A percentile compares a stretch with the other conserved stretches of the same genome.
phyloP scores from a whole-genome alignment of 2,113 vertebrate genomes.

The Corvus hawaiiensis region DNA sequence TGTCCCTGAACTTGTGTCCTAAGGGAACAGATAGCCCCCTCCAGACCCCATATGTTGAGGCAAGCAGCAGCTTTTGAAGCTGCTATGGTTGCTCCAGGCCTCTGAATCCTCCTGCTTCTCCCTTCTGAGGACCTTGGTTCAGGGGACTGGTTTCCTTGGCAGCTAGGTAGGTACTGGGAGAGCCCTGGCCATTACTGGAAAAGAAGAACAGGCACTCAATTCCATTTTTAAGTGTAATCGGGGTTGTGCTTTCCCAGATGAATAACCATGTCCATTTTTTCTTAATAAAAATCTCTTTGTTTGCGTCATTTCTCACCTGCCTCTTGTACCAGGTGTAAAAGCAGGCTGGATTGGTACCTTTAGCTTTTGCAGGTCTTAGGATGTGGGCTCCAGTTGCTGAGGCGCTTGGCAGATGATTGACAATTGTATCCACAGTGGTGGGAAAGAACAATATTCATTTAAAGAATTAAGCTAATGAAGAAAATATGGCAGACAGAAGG shows the following conservation, averaged over 20 bases:
- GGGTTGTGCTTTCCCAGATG: background rate
- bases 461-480: background rate
- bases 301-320: rapidly evolving
- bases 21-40: background rate
- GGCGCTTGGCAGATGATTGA: background rate
- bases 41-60: rapidly evolving
- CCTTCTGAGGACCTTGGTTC: background rate
- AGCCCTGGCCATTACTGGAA: background rate
- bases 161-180: background rate
- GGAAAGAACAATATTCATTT: background rate
- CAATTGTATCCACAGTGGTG: background rate
- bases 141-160: rapidly evolving
- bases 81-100: background rate
- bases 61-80: background rate
- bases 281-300: background rate
- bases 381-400: background rate
- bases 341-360: background rate
- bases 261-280: background rate
- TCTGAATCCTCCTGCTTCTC: background rate
- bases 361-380: background rate
- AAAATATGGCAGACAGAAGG: background rate
- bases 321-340: background rate
- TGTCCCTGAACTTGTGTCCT: background rate
- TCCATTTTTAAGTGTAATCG: background rate
- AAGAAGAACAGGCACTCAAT: background rate